Percentiles rank a stretch among this genome's conserved stretches.
These are phyloP conservation scores for Choristoneura rosaceana DNA, from an alignment of 2,888 invertebrate genomes.

Conservation along the genomic window DNA sequence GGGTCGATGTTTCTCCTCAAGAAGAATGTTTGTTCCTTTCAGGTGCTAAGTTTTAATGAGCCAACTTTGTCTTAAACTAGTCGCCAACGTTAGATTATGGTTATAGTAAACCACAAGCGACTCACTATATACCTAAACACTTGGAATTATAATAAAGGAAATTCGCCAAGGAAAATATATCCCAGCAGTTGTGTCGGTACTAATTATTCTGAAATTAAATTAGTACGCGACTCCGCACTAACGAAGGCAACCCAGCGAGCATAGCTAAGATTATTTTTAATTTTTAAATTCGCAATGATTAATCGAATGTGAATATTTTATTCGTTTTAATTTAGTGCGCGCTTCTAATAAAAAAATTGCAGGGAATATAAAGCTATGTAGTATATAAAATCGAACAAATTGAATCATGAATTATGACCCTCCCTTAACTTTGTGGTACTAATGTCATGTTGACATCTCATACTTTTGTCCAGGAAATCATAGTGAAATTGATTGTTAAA, in stretches of 20 bases:
- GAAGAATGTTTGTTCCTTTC: constrained; percentile 75
- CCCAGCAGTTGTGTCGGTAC: constrained; percentile 41
- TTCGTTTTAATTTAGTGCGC: background rate
- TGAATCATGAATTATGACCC: no score
- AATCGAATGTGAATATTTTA: constrained; percentile 6
- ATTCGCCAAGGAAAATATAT: constrained; percentile 51
- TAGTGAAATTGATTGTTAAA: no score
- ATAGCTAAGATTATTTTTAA: constrained; percentile 3
- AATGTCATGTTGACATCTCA: no score
- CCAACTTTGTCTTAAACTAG: constrained; percentile 77
- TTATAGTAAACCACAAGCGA: constrained; percentile 63
- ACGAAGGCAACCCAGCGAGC: constrained; percentile 17
- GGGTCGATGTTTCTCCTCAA: constrained; percentile 61
- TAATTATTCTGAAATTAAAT: constrained; percentile 40
- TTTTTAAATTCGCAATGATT: constrained; percentile 8
- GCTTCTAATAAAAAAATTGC: background rate
- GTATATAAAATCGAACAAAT: no score
- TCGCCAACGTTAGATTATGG: constrained; percentile 79
- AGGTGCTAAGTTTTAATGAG: constrained; percentile 81
- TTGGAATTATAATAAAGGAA: constrained; percentile 61
- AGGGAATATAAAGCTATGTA: no score
- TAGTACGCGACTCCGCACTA: constrained; percentile 11
- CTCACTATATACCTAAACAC: constrained; percentile 57
- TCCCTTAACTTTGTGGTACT: no score
- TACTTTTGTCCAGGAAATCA: no score